Evolutionary conservation across 2,113 vertebrate genomes (phyloP), one percentile per base, ranked within the genome.

Genomic region (Gavia stellata): DNA sequence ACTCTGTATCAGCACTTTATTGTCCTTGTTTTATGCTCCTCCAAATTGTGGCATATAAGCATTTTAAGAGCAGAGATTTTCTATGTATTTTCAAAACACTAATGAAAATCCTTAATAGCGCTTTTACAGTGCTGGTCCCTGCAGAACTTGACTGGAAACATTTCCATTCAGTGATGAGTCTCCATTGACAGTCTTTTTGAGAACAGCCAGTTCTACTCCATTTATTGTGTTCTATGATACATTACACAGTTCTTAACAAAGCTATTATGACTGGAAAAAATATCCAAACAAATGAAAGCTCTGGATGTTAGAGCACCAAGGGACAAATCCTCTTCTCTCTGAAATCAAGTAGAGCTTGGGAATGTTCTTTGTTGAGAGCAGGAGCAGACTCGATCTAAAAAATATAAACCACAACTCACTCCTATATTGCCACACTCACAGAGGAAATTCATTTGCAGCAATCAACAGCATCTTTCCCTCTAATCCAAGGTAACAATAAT

Each of bases 281-380:
- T 49, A 85, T 53, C 82, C 49, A 95, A 96, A 91, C 81, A 91
- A 91, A 94, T 92, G 68, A 95, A 81, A 95, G 40, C 34, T 91
- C n/a, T 86, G 42, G 52, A 62, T 74, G 52, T 91, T 71, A 67
- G 36, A 71, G 50, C 53, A 88, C 14, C 86, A 44, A 91, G 86
- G 80, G 88, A 90, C 31, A 93, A 88, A 92, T 94, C 55, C 5
- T 70, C 33, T 66, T 86, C 68, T 86, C 59, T 81, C 65, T 63
- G 34, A 95, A 91, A 94, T 68, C 31, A 91, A 88, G 50, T 29
- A 68, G 28, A 81, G 44, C 23, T 72, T 75, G 28, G 14, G 56
- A 95, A 93, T 84, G 65, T 44, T 58, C 68, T 93, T 73, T 84
- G 45, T 67, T 86, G 52, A 90, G 33, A 83, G 66, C 29, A 88